A percentile compares a stretch with the other conserved stretches of the same genome.
Conservation (phyloP, 2,888 invertebrate genomes). For the Linnaemya vulpina region DNA sequence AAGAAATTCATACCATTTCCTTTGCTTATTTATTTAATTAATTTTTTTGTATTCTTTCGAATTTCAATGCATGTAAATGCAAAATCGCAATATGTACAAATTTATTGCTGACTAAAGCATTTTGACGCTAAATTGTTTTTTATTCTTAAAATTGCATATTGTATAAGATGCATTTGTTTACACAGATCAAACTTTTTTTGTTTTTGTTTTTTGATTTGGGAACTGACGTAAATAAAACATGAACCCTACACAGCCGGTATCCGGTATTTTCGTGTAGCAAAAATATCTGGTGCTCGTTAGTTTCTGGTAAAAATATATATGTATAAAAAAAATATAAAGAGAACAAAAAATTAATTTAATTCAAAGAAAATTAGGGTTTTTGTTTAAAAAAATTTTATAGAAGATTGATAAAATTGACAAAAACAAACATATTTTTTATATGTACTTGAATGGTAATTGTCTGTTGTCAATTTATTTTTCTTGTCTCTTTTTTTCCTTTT, state of each 20-base stretch:
- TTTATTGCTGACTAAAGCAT: slow-evolving; percentile 54
- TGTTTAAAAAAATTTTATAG: neutral
- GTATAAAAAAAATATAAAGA: neutral
- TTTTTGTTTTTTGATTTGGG: slow-evolving; percentile 12
- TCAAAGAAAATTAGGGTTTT: neutral
- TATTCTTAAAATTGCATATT: slow-evolving; percentile 4
- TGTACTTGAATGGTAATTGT: neutral
- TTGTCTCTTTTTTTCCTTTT: no score
- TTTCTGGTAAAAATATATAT: no score
- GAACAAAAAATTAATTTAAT: neutral
- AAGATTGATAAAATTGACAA: neutral
- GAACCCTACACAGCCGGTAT: slow-evolving; percentile 16
- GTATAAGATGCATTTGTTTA: slow-evolving; percentile 30
- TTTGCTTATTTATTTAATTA: neutral
- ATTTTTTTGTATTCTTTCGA: neutral
- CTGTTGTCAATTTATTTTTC: slow-evolving; percentile 3
- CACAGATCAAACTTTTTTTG: neutral
- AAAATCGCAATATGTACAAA: slow-evolving; percentile 16
- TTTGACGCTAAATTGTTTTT: slow-evolving; percentile 27
- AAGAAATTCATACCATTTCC: neutral
- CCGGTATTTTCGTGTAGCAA: neutral
- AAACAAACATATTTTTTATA: no score
- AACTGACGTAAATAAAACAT: slow-evolving; percentile 51
- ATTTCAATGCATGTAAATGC: slow-evolving; percentile 26
- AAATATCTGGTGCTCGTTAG: neutral